Percentiles rank a stretch among this genome's conserved stretches.
Evolutionary conservation across 2,113 vertebrate genomes (phyloP).

Genomic region (Progne subis): DNA sequence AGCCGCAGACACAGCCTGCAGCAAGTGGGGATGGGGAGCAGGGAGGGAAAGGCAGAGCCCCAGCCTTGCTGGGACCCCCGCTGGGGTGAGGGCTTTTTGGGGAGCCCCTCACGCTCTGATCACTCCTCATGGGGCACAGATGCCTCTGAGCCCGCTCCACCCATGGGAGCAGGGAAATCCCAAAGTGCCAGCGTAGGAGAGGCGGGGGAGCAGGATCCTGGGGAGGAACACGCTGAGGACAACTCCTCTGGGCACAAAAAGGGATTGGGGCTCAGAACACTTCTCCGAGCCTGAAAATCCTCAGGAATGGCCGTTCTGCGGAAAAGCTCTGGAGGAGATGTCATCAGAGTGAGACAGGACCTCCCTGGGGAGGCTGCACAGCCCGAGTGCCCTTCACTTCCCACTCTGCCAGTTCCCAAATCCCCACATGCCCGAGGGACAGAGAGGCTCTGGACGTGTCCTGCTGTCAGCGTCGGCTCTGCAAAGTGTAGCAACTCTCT

Average conservation of each 20-base stretch:
- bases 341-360: background rate
- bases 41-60: background rate
- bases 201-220: background rate
- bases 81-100: background rate
- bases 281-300: background rate
- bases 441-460: background rate
- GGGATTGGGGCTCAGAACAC: background rate
- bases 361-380: background rate
- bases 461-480: background rate
- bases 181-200: background rate
- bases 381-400: background rate
- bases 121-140: background rate
- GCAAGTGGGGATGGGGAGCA: background rate
- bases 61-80: background rate
- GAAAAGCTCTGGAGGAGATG: background rate
- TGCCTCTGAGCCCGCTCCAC: background rate
- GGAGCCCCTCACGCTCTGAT: background rate
- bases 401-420: background rate
- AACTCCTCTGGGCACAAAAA: background rate
- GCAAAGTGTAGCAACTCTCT: background rate
- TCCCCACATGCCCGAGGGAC: rapidly evolving
- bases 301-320: background rate
- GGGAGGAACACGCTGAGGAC: background rate
- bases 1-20: background rate
- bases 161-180: background rate